Conservation (phyloP, 2,113 vertebrate species). For the Nycticorax nycticorax region DNA sequence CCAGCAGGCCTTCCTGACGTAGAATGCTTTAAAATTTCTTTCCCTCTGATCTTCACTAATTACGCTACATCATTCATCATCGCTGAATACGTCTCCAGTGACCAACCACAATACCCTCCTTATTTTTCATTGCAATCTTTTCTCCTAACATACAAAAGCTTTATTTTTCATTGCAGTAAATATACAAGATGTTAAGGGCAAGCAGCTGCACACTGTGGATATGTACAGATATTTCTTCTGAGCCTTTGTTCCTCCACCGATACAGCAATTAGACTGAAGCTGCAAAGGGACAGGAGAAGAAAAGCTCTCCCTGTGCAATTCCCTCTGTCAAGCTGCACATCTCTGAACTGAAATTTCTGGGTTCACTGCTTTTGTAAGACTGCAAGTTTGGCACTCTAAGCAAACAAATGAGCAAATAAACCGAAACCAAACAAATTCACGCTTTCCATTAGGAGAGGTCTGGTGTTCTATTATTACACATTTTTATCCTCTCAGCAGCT, state of each 20-base stretch:
- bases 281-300: background rate
- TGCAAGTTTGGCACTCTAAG: background rate
- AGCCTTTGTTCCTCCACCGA: background rate
- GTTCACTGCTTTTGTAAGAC: background rate
- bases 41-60: conserved; percentile 18
- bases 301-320: background rate
- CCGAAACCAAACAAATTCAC: background rate
- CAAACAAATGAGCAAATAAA: background rate
- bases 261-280: background rate
- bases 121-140: background rate
- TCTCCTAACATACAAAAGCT: background rate
- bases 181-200: conserved; percentile 40
- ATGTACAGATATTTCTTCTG: conserved; percentile 6
- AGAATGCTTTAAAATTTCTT: background rate
- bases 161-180: background rate
- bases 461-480: background rate
- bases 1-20: background rate
- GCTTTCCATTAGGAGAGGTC: background rate
- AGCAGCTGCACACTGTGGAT: conserved; percentile 16
- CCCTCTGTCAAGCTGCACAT: background rate
- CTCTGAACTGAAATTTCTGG: background rate
- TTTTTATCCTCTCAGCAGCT: background rate
- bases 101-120: background rate
- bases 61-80: background rate
- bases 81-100: background rate